Evolutionary conservation across 2,113 vertebrate species (phyloP).

Genomic region (Actenoides lindsayi): DNA sequence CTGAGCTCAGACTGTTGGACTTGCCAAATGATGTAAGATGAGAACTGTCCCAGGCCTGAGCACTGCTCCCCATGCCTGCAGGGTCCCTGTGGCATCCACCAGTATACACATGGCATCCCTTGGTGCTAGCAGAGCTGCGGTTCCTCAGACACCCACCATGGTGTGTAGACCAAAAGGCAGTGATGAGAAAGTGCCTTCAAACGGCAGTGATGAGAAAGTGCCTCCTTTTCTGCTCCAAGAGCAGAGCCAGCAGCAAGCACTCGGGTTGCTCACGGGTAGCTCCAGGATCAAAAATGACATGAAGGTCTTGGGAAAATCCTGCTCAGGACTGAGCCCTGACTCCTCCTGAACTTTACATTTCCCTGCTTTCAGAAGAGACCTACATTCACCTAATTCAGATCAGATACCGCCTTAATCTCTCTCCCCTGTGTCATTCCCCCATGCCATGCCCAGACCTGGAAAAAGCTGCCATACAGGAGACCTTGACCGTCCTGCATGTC

Average conservation of each 20-base stretch:
- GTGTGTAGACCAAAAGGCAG: not conserved
- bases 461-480: not conserved
- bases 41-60: not conserved
- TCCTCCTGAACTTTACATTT: not conserved
- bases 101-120: not conserved
- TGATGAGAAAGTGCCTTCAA: not conserved
- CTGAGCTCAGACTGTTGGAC: not conserved
- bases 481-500: fast-evolving
- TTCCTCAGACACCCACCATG: not conserved
- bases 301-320: not conserved
- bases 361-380: not conserved
- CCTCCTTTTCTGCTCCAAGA: not conserved
- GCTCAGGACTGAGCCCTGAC: not conserved
- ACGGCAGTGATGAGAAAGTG: not conserved
- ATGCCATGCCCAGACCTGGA: not conserved
- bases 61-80: not conserved
- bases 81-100: not conserved
- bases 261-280: not conserved
- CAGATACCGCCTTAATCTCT: not conserved
- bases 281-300: not conserved
- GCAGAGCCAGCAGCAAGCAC: not conserved
- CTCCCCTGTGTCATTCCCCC: not conserved
- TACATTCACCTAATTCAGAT: not conserved
- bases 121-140: not conserved
- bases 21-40: not conserved